phyloP scores from a whole-genome alignment of 2,797 vertebrate genomes.

The Pseudochirops corinnae region DNA sequence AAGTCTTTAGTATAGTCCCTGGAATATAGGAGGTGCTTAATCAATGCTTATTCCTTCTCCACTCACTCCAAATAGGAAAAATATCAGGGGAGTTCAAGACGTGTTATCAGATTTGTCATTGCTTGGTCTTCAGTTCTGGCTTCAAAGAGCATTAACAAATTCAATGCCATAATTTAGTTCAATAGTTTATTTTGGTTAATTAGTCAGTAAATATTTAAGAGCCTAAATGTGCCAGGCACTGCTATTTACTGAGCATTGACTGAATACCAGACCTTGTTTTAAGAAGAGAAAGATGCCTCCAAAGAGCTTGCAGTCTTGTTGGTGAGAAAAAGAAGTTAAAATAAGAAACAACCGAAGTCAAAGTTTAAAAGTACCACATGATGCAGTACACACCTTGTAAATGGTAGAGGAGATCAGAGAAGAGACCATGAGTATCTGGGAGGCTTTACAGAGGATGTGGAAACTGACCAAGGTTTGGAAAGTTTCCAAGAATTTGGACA shows the following conservation, averaged over 20 bases:
- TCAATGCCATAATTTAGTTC: neutral
- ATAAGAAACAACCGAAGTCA: neutral
- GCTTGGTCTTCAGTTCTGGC: neutral
- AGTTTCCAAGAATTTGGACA: neutral
- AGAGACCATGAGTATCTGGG: neutral
- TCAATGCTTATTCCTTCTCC: neutral
- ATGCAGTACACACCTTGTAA: neutral
- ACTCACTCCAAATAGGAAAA: neutral
- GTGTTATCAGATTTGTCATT: neutral
- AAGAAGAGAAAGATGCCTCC: neutral
- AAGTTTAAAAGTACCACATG: neutral
- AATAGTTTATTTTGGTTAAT: neutral
- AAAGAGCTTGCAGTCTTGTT: neutral
- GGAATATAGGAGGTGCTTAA: neutral
- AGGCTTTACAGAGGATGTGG: neutral
- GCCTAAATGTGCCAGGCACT: neutral
- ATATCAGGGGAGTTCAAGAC: neutral
- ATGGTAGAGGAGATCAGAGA: neutral
- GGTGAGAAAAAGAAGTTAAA: neutral
- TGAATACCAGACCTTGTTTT: neutral
- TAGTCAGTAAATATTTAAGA: neutral
- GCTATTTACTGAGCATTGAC: neutral
- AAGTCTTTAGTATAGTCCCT: neutral
- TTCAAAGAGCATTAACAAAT: neutral
- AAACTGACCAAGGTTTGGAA: neutral